Evolutionary conservation across 2,888 invertebrate species (phyloP), one percentile per base, ranked within the genome.

Genomic region (Pheosia tremula): DNA sequence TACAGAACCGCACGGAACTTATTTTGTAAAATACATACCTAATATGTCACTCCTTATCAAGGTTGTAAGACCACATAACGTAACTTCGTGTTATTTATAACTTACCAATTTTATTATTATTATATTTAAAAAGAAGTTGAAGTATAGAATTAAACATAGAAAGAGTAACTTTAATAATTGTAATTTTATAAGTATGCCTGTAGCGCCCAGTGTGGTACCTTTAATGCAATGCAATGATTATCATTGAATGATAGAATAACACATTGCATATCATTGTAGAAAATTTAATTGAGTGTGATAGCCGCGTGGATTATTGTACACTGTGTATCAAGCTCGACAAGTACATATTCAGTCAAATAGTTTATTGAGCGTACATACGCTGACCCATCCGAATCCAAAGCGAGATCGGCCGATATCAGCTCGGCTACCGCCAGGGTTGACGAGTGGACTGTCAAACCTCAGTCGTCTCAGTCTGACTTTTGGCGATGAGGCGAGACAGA

Each of bases 11-110:
- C 77, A 74, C 81, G 86, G 86, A 86, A 86, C 82, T 84, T 83
- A 78, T 79, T 83, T 79, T 84, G 80, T 81, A 84, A 81, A 78
- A 74, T 71, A 73, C 74, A 77, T 73, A 78, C 75, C 74, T 80
- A 72, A 80, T 83, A 80, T 83, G 84, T 84, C 86, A 85, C 85
- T 90, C 89, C 90, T 90, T 92, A 85, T 82, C 83, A 91, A 91
- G 91, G 91, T 91, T 92, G 91, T 91, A 90, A 86, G 90, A 91
- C 89, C 88, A 89, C 77, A 77, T 90, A 89, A 88, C 82, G 82
- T 90, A 88, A 88, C 80, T 85, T 87, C 89, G 83, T 88, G 86
- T 90, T 91, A 88, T 89, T 89, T 90, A 86, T 89, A 87, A 82
- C 81, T 83, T 87, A 89, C 88, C 86, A 86, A 83, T 88, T 86